Conservation (phyloP, 2,888 invertebrate genomes). For the Mimachlamys varia region DNA sequence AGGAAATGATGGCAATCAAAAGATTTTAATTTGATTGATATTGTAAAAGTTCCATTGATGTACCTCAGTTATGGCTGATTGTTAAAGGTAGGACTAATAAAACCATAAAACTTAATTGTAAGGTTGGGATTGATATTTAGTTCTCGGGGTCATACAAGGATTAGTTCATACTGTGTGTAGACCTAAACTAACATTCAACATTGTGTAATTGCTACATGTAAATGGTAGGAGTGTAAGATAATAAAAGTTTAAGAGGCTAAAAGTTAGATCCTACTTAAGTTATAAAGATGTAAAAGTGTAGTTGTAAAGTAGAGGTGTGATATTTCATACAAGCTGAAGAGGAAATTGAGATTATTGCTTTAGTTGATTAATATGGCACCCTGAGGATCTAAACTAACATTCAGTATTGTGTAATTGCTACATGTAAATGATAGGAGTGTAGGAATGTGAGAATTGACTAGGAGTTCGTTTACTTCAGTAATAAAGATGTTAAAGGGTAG, state of each 20-base stretch:
- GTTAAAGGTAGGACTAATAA: neutral
- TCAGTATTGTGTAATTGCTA: neutral
- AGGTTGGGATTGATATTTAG: neutral
- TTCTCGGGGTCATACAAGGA: neutral
- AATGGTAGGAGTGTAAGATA: neutral
- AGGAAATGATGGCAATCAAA: neutral
- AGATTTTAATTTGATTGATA: neutral
- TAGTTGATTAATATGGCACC: no score
- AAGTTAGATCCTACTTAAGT: neutral
- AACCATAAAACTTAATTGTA: neutral
- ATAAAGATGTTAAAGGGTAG: neutral
- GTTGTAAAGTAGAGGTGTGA: neutral
- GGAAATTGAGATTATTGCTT: neutral
- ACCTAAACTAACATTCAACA: neutral
- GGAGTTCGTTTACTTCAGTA: neutral
- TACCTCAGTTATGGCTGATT: neutral
- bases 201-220: neutral
- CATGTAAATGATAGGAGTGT: neutral
- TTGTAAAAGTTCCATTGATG: neutral
- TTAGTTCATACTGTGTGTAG: neutral
- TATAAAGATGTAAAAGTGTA: neutral
- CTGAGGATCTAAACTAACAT: neutral
- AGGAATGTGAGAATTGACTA: neutral
- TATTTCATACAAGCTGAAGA: neutral
- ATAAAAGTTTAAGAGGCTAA: neutral